Conservation (phyloP, 2,113 vertebrate genomes). For the Puntigrus tetrazona region DNA sequence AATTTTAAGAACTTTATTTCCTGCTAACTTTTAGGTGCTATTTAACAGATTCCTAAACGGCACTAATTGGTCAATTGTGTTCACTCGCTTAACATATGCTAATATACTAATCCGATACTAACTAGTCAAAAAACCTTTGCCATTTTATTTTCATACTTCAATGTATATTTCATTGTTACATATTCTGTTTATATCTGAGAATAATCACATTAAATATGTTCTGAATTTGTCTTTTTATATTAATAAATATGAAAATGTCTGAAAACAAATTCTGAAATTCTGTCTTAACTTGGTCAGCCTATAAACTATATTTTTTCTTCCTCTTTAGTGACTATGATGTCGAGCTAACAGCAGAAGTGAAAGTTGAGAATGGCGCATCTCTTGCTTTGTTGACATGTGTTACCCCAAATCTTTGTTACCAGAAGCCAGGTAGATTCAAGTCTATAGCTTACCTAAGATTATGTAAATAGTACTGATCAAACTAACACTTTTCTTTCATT, state of each 20-base stretch:
- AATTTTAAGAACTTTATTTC: too few species aligned
- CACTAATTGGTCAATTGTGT: too few species aligned
- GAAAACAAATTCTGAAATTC: background rate
- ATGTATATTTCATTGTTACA: background rate
- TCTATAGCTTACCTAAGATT: conserved; percentile 54
- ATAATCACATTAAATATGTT: background rate
- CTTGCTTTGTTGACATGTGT: conserved; percentile 46
- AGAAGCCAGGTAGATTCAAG: conserved; percentile 53
- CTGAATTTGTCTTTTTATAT: background rate
- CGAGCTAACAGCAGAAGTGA: conserved; percentile 55
- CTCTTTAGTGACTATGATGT: conserved; percentile 50
- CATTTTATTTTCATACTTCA: background rate
- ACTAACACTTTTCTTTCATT: background rate
- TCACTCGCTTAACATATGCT: too few species aligned
- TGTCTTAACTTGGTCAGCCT: background rate
- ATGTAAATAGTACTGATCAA: background rate
- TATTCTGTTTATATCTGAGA: background rate
- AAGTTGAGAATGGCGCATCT: conserved; percentile 40
- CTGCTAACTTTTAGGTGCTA: too few species aligned
- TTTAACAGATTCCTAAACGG: too few species aligned
- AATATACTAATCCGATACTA: too few species aligned
- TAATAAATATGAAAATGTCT: background rate
- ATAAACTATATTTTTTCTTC: background rate
- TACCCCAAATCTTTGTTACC: conserved; percentile 18
- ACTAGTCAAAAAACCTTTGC: too few species aligned